phyloP scores from a whole-genome alignment of 2,797 vertebrate species.

The Acrossocheilus fasciatus region DNA sequence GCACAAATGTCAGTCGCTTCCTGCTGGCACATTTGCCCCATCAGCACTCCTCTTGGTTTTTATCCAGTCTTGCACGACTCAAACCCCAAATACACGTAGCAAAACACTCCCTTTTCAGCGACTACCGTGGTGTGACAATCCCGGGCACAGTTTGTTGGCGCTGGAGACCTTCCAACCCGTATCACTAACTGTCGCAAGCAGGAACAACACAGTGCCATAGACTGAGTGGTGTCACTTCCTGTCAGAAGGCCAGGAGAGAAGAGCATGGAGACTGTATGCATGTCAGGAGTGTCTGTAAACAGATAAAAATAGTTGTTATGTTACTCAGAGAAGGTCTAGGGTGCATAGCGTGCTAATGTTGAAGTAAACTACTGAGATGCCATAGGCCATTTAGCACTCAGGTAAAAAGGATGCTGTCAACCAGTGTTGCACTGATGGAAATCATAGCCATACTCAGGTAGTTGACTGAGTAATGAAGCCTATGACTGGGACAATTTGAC shows the following conservation, averaged over 20 bases:
- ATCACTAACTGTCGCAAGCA: conserved; percentile 68
- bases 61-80: conserved; percentile 46
- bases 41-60: conserved; percentile 59
- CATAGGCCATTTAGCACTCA: conserved; percentile 22
- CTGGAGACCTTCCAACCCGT: conserved; percentile 68
- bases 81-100: conserved; percentile 65
- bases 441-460: conserved; percentile 1
- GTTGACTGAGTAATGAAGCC: conserved; percentile 40
- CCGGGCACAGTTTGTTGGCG: conserved; percentile 63
- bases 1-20: conserved; percentile 64
- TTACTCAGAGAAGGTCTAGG: background rate
- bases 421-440: conserved; percentile 1
- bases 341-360: background rate
- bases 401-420: conserved; percentile 16
- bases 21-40: conserved; percentile 70
- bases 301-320: conserved; percentile 16
- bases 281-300: conserved; percentile 29
- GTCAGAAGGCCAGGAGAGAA: conserved; percentile 51
- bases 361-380: conserved; percentile 16
- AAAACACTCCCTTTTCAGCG: conserved; percentile 72
- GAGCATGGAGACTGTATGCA: conserved; percentile 26
- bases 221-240: conserved; percentile 65
- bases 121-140: conserved; percentile 64
- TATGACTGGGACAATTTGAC: conserved; percentile 5
- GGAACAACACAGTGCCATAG: conserved; percentile 65